Evolutionary conservation across 2,888 invertebrate genomes (phyloP), one percentile per base, ranked within the genome.

Genomic region (Aleiodes leptofemur): DNA sequence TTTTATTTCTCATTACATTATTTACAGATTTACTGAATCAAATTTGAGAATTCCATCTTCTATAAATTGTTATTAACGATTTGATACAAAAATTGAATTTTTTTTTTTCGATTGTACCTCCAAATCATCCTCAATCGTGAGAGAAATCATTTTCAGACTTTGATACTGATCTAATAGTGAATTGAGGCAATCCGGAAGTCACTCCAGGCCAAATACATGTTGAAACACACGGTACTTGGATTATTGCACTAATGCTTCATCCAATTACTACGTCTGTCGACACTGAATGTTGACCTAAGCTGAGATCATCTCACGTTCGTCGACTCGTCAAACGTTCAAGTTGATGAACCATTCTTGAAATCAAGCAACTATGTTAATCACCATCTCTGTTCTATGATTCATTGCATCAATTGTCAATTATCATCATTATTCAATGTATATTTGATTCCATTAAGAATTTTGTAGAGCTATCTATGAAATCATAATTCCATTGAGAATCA

Each of bases 291-390:
- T 56, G 70, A 70, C 55, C 56, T 56, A 57, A 53, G 43, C 69
- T 48, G 51, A 74, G 73, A 74, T 61, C 50, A 69, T 74, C 61
- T 69, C 57, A 29, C 51, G n/a, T 56, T 14, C 51, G 70, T 74
- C 34, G 9, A 64, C 56, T 51, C 73, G 16, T 69, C 61, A 74
- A 51, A 57, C 59, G 57, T 53, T 51, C 50, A 57, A 14, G 23
- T 59, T 69, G 69, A 74, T 61, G 73, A 74, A 74, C 73, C 68
- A 69, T 74, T 74, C 53, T n/a, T 38, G 55, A 56, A 56, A 55
- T 43, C 55, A 23, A 14, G 50, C 53, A 34, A 64, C 72, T 53
- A 53, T 16, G 38, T 56, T 55, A 56, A 56, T 70, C 16, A 53
- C 53, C 34, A 72, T 53, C 64, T 53, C 34, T 50, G 23, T 48